These are phyloP conservation scores for Torymus aiolomorphi DNA, from an alignment of 2,888 invertebrate species.

Conservation along the genomic window DNA sequence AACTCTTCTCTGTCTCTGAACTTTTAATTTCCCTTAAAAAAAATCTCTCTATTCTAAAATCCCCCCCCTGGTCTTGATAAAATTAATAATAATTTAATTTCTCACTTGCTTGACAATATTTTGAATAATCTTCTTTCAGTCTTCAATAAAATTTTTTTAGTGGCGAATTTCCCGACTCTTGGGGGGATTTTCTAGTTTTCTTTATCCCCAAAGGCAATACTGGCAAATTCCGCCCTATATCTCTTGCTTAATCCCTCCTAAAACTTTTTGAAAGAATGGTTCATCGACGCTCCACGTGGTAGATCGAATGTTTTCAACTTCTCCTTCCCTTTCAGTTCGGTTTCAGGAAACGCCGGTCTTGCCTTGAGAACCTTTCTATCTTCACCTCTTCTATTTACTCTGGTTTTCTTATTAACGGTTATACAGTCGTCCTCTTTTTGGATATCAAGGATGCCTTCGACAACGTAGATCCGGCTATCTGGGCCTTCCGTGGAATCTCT, in stretches of 20 bases:
- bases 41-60: neutral
- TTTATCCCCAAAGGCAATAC: neutral
- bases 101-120: neutral
- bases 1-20: no score
- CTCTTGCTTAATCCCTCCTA: neutral
- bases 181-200: no score
- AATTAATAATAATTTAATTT: no score
- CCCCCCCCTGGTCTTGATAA: neutral
- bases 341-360: neutral
- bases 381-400: slow-evolving; percentile 1
- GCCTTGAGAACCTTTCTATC: neutral
- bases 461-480: neutral
- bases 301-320: neutral
- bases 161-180: no score
- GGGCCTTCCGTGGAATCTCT: neutral
- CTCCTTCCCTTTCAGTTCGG: neutral
- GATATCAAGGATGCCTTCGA: neutral
- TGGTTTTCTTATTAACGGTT: neutral
- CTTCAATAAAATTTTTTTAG: no score
- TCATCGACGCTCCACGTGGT: neutral
- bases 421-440: neutral
- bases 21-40: no score
- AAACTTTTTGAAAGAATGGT: neutral
- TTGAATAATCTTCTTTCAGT: neutral
- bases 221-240: neutral